phyloP scores from a whole-genome alignment of 2,888 invertebrate species.

The Diaphora mendica region DNA sequence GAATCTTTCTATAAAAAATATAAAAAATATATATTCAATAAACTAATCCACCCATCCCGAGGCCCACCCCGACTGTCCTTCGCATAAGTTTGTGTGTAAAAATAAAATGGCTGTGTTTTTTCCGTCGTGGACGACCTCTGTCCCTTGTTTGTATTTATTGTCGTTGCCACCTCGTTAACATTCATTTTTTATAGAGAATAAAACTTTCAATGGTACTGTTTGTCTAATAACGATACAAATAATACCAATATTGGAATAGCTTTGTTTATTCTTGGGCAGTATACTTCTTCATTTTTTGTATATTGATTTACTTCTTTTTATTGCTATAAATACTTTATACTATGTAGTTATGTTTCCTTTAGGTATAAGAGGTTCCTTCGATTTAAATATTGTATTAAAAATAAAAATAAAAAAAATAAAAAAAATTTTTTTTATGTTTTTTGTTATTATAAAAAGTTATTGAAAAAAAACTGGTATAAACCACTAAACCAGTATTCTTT shows the following conservation, averaged over 20 bases:
- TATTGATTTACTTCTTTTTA: too few relatives aligned
- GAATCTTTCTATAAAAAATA: too few relatives aligned
- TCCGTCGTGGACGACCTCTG: slow-evolving; percentile 31
- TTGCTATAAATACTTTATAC: too few relatives aligned
- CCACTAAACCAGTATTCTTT: too few relatives aligned
- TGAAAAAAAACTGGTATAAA: too few relatives aligned
- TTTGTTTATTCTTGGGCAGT: slow-evolving; percentile 15
- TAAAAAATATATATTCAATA: slow-evolving; percentile 11
- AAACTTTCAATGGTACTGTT: slow-evolving; percentile 49
- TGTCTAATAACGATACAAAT: slow-evolving; percentile 32
- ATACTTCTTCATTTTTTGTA: background rate
- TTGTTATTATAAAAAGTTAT: too few relatives aligned
- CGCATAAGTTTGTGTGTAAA: slow-evolving; percentile 49
- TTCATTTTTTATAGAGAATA: slow-evolving; percentile 47
- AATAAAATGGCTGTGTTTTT: slow-evolving; percentile 50
- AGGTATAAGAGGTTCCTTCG: too few relatives aligned
- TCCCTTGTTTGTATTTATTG: slow-evolving; percentile 45
- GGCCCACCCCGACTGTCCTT: slow-evolving; percentile 9
- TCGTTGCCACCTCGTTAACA: slow-evolving; percentile 39
- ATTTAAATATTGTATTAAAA: too few relatives aligned
- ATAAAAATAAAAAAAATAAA: too few relatives aligned
- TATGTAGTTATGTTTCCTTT: too few relatives aligned
- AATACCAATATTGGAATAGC: slow-evolving; percentile 6
- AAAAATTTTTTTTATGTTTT: too few relatives aligned
- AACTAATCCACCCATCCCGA: too few relatives aligned